These are phyloP conservation scores for Clistopyga incitator DNA, from an alignment of 2,888 invertebrate genomes.

Conservation along the genomic window DNA sequence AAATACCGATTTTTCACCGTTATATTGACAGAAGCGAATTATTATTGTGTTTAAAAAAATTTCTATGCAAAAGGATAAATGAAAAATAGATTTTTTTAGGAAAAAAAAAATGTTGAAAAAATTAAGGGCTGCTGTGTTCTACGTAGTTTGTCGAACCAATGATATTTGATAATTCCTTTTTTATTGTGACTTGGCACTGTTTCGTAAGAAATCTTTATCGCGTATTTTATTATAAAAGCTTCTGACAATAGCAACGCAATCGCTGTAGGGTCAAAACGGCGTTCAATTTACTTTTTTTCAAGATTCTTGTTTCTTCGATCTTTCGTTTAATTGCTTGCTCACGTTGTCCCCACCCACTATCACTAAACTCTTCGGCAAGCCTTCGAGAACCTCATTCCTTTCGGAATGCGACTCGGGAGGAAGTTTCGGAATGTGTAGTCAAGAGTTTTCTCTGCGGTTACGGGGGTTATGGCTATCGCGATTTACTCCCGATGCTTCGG, in stretches of 20 bases:
- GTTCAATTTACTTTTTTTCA: constrained; percentile 13
- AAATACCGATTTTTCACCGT: too few species aligned
- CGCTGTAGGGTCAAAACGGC: neutral
- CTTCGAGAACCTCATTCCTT: constrained; percentile 57
- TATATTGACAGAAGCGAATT: too few species aligned
- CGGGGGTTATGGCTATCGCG: neutral
- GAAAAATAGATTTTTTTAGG: too few species aligned
- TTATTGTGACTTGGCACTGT: too few species aligned
- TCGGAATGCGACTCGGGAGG: constrained; percentile 55
- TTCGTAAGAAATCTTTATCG: too few species aligned
- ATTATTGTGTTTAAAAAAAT: too few species aligned
- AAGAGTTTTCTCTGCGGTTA: neutral
- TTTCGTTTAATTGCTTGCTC: neutral
- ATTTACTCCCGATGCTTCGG: neutral
- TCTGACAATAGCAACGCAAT: neutral
- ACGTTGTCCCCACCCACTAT: neutral
- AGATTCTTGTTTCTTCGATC: constrained; percentile 17
- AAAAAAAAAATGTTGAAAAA: too few species aligned
- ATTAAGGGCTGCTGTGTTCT: too few species aligned
- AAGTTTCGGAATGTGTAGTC: constrained; percentile 66
- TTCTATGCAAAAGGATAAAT: too few species aligned
- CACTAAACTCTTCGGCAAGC: constrained; percentile 38
- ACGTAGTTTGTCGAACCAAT: too few species aligned
- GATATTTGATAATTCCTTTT: too few species aligned
- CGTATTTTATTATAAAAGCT: too few species aligned